Evolutionary conservation across 2,113 vertebrate genomes (phyloP).

Genomic region (Solea senegalensis): DNA sequence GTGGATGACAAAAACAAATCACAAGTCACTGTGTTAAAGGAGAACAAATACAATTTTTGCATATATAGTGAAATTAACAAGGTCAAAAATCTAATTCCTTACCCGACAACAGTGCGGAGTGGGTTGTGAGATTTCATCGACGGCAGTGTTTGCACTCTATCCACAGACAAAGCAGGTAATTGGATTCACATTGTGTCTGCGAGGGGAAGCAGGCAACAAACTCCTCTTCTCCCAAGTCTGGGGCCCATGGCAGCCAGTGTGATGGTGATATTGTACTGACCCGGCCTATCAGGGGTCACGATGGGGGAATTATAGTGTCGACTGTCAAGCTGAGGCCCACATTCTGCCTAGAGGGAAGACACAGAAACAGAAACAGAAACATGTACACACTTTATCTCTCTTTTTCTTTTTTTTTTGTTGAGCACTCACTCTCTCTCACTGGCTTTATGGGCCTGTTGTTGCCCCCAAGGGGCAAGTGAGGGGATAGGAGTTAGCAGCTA

Average conservation of each 20-base stretch:
- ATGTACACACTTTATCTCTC: neutral
- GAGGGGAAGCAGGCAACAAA: constrained; percentile 36
- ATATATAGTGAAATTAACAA: too few species aligned
- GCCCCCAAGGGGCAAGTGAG: constrained; percentile 61
- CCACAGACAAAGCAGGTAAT: constrained; percentile 66
- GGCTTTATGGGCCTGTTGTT: constrained; percentile 56
- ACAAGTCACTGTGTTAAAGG: too few species aligned
- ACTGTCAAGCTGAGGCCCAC: constrained; percentile 70
- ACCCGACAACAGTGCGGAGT: constrained; percentile 11
- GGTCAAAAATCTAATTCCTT: constrained; percentile 12
- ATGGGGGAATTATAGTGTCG: constrained; percentile 65
- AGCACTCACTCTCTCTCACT: constrained; percentile 19
- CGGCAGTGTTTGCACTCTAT: constrained; percentile 43
- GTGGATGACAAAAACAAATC: too few species aligned
- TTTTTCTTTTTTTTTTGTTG: neutral
- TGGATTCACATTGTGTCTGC: constrained; percentile 67
- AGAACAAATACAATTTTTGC: too few species aligned
- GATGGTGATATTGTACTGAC: constrained; percentile 72
- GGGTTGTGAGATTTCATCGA: constrained; percentile 45
- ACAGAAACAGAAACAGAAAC: too few species aligned
- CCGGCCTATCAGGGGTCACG: constrained; percentile 69
- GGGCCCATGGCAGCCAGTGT: constrained; percentile 52
- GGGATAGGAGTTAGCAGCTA: constrained; percentile 53
- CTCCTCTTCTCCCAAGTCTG: constrained; percentile 52
- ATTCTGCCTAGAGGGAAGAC: constrained; percentile 65